A percentile compares a stretch with the other conserved stretches of the same genome.
These are phyloP conservation scores for Lepeophtheirus salmonis DNA, from an alignment of 1,140 invertebrate genomes.

Conservation along the genomic window DNA sequence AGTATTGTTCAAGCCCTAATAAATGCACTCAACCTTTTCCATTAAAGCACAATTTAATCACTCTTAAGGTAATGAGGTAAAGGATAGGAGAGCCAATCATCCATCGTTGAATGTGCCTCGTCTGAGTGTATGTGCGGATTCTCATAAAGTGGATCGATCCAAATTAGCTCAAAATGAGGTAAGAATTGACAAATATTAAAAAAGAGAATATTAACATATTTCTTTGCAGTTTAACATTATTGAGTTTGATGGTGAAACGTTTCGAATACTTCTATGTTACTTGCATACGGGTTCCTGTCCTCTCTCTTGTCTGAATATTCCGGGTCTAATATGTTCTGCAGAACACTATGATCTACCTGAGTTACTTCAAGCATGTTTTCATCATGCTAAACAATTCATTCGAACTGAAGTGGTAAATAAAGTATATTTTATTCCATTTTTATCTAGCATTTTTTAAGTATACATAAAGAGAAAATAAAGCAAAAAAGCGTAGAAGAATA, in stretches of 20 bases:
- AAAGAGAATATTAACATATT: neutral
- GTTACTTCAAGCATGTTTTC: conserved; percentile 76
- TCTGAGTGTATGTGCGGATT: conserved; percentile 73
- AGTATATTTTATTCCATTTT: too few species aligned
- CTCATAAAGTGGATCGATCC: conserved; percentile 72
- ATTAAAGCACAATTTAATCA: too few species aligned
- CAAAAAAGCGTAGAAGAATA: too few species aligned
- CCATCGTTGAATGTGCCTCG: conserved; percentile 46
- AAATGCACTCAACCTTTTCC: too few species aligned
- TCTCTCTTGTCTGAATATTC: conserved; percentile 71
- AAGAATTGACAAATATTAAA: too few species aligned
- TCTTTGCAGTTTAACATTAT: conserved; percentile 64
- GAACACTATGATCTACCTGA: conserved; percentile 85
- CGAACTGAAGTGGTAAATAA: conserved; percentile 58
- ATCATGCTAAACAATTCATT: conserved; percentile 80
- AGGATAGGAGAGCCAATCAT: conserved; percentile 40
- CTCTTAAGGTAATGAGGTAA: conserved; percentile 56
- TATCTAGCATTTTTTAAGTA: too few species aligned
- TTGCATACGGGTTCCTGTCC: conserved; percentile 77
- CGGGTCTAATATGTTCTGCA: conserved; percentile 74
- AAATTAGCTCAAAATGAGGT: conserved; percentile 80
- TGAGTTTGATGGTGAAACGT: conserved; percentile 83
- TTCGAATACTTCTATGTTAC: conserved; percentile 71
- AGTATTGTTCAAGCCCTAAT: too few species aligned
- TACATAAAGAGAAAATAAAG: too few species aligned